Conservation (phyloP, 2,888 invertebrate genomes). For the Cylindroiulus punctatus region DNA sequence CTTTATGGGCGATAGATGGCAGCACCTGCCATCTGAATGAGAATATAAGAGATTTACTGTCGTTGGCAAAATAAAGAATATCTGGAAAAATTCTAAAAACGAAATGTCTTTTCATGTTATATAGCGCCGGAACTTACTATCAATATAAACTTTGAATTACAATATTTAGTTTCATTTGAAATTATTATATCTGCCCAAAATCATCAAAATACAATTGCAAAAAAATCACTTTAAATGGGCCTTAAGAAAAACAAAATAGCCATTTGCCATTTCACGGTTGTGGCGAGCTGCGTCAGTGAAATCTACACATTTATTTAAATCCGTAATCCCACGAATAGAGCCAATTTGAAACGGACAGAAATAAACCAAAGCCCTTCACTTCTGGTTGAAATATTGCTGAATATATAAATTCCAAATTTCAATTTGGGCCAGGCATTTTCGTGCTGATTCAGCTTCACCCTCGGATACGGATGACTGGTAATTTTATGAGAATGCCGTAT, state of each 20-base stretch:
- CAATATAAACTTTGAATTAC: too few species aligned
- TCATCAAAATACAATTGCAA: too few species aligned
- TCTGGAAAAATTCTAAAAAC: too few species aligned
- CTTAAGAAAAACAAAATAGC: background rate
- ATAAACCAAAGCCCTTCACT: background rate
- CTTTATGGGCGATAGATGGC: too few species aligned
- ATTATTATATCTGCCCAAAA: too few species aligned
- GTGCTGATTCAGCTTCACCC: background rate
- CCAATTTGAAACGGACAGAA: background rate
- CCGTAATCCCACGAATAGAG: background rate
- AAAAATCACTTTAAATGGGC: too few species aligned
- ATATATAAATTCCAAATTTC: background rate
- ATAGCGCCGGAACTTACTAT: too few species aligned
- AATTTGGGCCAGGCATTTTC: background rate
- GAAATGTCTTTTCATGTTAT: too few species aligned
- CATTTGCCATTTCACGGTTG: background rate
- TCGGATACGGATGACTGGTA: background rate
- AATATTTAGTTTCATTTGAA: too few species aligned
- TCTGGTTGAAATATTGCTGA: background rate
- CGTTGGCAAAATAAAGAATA: too few species aligned
- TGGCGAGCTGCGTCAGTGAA: background rate
- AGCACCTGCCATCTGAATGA: too few species aligned
- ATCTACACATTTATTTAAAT: constrained; percentile 8
- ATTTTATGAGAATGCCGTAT: background rate
- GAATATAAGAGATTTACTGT: too few species aligned